Conservation (phyloP, 1,140 invertebrate species). For the Sitobion miscanthi region DNA sequence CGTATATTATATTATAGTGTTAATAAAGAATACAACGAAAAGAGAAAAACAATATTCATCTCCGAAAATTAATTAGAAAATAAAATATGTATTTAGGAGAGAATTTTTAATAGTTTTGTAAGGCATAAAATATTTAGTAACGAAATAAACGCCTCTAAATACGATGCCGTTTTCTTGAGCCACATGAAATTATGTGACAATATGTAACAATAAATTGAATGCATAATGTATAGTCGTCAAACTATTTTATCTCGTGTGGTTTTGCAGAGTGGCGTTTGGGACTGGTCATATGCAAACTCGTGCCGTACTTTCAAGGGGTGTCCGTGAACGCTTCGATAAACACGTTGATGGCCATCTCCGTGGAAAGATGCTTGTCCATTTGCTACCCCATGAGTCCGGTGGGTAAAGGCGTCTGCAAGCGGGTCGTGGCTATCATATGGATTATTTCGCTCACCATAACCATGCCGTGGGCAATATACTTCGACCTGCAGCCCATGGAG, state of each 20-base stretch:
- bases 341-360: slow-evolving; percentile 89
- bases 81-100: not conserved
- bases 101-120: no score
- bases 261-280: slow-evolving; percentile 88
- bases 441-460: slow-evolving; percentile 66
- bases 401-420: slow-evolving; percentile 44
- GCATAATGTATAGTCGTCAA: not conserved
- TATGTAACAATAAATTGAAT: not conserved
- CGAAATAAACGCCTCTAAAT: not conserved
- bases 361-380: slow-evolving; percentile 80
- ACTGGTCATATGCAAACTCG: slow-evolving; percentile 91
- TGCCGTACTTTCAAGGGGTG: slow-evolving; percentile 92
- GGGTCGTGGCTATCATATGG: slow-evolving; percentile 67
- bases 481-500: slow-evolving; percentile 61
- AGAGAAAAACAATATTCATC: no score
- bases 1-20: no score
- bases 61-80: not conserved
- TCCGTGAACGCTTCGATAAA: slow-evolving; percentile 93
- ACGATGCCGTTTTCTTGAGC: not conserved
- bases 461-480: slow-evolving; percentile 70
- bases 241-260: not conserved
- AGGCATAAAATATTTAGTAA: not conserved
- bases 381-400: slow-evolving; percentile 36
- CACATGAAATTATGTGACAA: not conserved
- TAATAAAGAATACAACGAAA: not conserved